These are phyloP conservation scores for Bellardia pandia DNA, from an alignment of 2,888 invertebrate species.

Conservation along the genomic window DNA sequence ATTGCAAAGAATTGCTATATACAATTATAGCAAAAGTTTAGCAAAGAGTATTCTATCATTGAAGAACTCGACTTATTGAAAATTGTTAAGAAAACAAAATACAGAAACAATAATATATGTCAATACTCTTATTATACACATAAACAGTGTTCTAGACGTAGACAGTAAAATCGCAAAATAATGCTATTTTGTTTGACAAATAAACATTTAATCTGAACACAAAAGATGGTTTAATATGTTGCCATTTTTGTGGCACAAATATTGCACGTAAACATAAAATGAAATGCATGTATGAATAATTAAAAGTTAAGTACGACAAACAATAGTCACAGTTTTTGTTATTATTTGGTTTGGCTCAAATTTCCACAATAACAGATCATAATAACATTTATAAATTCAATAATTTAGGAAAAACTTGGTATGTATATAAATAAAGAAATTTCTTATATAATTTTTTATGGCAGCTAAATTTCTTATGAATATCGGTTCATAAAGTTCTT, in stretches of 20 bases:
- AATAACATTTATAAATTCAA: too few species aligned
- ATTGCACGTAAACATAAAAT: neutral
- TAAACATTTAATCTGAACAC: neutral
- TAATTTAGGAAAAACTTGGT: too few species aligned
- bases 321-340: constrained; percentile 5
- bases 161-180: constrained; percentile 2
- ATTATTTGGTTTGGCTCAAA: too few species aligned
- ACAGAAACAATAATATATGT: constrained; percentile 21
- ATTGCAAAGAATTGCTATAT: constrained; percentile 40
- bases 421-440: too few species aligned
- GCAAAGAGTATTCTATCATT: constrained; percentile 27
- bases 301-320: constrained; percentile 1
- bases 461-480: too few species aligned
- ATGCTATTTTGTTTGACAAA: constrained; percentile 19
- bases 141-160: neutral
- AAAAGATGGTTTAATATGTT: neutral
- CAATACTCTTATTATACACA: constrained; percentile 10
- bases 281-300: constrained; percentile 16
- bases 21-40: constrained; percentile 46
- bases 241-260: neutral
- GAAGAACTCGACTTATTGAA: neutral
- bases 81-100: constrained; percentile 37
- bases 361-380: too few species aligned
- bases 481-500: too few species aligned
- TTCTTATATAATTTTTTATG: too few species aligned